Evolutionary conservation across 2,888 invertebrate species (phyloP).

Genomic region (Dromius quadrimaculatus): DNA sequence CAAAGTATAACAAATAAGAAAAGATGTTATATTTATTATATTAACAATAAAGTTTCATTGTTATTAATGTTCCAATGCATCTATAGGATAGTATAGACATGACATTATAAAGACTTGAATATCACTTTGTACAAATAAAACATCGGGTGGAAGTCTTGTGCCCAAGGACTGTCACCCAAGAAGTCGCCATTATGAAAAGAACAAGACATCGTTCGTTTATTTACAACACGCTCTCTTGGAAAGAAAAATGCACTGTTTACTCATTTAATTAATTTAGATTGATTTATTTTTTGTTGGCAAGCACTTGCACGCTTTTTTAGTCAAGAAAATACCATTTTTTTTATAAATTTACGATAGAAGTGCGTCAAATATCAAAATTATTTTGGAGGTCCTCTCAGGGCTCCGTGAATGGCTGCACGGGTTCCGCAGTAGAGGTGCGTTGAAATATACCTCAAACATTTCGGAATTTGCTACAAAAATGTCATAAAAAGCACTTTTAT

Average conservation of each 20-base stretch:
- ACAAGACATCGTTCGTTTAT: slow-evolving; percentile 16
- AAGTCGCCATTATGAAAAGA: slow-evolving; percentile 4
- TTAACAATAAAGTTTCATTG: slow-evolving; percentile 40
- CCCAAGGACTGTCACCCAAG: slow-evolving; percentile 32
- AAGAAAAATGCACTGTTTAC: slow-evolving; percentile 5
- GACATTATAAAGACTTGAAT: slow-evolving; percentile 46
- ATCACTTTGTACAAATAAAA: slow-evolving; percentile 44
- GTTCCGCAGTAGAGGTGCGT: slow-evolving; percentile 58
- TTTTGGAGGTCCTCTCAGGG: slow-evolving; percentile 66
- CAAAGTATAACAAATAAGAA: slow-evolving; percentile 32
- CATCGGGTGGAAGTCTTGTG: slow-evolving; percentile 33
- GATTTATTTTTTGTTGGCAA: no score
- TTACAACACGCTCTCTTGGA: not conserved
- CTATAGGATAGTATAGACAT: slow-evolving; percentile 46
- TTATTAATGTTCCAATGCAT: slow-evolving; percentile 53
- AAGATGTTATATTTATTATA: slow-evolving; percentile 47
- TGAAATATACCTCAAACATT: slow-evolving; percentile 60
- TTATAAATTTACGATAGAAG: slow-evolving; percentile 58
- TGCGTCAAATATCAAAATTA: slow-evolving; percentile 59
- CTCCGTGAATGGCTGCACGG: slow-evolving; percentile 76
- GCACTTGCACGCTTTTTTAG: slow-evolving; percentile 37
- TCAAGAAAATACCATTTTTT: slow-evolving; percentile 40
- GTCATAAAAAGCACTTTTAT: slow-evolving; percentile 29
- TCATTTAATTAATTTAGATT: slow-evolving; percentile 12
- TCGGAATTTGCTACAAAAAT: slow-evolving; percentile 30